Percentiles rank a stretch among this genome's conserved stretches.
phyloP scores from a whole-genome alignment of 2,113 vertebrate species.

The Chaenocephalus aceratus region DNA sequence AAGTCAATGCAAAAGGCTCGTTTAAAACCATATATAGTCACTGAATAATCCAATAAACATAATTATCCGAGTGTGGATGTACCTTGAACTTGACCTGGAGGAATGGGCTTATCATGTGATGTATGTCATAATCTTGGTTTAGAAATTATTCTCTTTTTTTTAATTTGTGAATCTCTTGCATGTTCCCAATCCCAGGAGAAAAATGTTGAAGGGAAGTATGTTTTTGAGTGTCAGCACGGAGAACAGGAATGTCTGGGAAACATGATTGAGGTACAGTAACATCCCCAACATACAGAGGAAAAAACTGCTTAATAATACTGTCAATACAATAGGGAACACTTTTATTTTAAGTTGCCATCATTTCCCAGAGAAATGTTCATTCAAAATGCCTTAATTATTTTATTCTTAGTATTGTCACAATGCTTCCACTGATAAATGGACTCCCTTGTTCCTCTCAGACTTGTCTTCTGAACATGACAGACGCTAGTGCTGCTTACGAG shows the following conservation, averaged over 20 bases:
- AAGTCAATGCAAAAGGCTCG: neutral
- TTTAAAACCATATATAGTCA: neutral
- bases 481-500: neutral
- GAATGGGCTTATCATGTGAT: neutral
- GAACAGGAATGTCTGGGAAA: slow-evolving; percentile 90
- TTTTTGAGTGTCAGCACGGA: slow-evolving; percentile 92
- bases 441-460: slow-evolving; percentile 75
- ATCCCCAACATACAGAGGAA: neutral
- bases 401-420: neutral
- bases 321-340: neutral
- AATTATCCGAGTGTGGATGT: neutral
- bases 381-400: neutral
- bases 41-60: neutral
- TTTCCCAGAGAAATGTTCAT: neutral
- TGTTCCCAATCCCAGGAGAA: slow-evolving; percentile 83
- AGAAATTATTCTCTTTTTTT: neutral
- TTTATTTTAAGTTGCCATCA: neutral
- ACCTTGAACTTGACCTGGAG: neutral
- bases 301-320: neutral
- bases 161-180: neutral
- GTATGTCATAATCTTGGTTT: neutral
- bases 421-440: neutral
- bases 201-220: slow-evolving; percentile 76
- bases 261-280: slow-evolving; percentile 89
- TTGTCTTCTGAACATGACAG: slow-evolving; percentile 84